Evolutionary conservation across 2,113 vertebrate species (phyloP).

Genomic region (Peucedramus taeniatus): DNA sequence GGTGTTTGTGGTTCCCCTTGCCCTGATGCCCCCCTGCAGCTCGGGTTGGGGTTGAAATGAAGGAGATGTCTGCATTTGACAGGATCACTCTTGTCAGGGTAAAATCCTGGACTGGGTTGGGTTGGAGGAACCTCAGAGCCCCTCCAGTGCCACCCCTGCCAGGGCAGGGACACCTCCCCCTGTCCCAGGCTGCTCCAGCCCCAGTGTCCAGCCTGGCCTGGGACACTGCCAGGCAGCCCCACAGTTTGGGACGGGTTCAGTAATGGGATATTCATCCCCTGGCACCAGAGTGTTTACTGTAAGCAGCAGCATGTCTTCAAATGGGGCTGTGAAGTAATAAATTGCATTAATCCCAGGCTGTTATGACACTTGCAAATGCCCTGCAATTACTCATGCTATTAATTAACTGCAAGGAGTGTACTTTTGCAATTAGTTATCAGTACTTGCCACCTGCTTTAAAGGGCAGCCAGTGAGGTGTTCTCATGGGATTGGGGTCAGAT

Average conservation of each 20-base stretch:
- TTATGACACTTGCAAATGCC: not conserved
- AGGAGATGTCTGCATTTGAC: not conserved
- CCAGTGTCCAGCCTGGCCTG: not conserved
- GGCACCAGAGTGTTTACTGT: not conserved
- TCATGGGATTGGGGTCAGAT: fast-evolving
- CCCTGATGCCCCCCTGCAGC: not conserved
- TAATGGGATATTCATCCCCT: not conserved
- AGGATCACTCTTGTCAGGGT: not conserved
- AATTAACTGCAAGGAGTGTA: not conserved
- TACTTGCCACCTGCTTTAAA: not conserved
- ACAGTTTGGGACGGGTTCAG: not conserved
- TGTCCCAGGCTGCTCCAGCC: not conserved
- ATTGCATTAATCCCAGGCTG: not conserved
- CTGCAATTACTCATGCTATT: not conserved
- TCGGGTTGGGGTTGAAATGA: not conserved
- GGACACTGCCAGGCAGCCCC: not conserved
- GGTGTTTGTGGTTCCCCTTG: not conserved
- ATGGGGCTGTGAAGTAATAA: not conserved
- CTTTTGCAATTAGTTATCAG: not conserved
- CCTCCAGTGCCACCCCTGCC: not conserved
- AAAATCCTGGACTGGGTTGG: not conserved
- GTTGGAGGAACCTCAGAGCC: fast-evolving
- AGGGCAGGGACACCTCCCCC: not conserved
- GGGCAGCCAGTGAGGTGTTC: not conserved
- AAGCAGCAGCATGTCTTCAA: not conserved